A percentile compares a stretch with the other conserved stretches of the same genome.
Evolutionary conservation across 2,797 vertebrate genomes (phyloP).

Genomic region (Cynopterus sphinx): DNA sequence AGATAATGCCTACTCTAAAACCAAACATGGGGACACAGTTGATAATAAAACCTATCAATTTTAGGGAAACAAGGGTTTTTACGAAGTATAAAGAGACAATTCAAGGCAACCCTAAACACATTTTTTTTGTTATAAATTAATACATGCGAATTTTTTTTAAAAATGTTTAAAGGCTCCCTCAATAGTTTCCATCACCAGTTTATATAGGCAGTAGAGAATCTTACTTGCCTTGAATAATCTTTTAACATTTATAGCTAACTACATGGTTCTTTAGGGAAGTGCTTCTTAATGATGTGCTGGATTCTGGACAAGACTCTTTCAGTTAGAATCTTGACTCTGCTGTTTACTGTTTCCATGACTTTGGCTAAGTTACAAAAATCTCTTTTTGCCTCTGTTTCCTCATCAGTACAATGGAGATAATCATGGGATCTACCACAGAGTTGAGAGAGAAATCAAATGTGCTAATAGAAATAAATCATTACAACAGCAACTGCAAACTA

Average conservation of each 20-base stretch:
- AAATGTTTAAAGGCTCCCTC: not conserved
- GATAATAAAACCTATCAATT: not conserved
- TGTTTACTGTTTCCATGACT: not conserved
- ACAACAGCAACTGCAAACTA: not conserved
- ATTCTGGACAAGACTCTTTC: not conserved
- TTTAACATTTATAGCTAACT: not conserved
- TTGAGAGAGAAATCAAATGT: not conserved
- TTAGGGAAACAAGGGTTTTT: not conserved
- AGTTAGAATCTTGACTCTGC: not conserved
- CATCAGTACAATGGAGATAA: not conserved
- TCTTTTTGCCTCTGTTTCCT: not conserved
- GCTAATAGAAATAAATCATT: not conserved
- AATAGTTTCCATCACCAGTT: not conserved
- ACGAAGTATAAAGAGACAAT: not conserved
- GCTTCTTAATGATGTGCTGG: not conserved
- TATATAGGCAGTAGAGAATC: not conserved
- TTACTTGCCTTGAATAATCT: not conserved
- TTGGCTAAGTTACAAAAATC: not conserved
- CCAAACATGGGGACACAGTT: not conserved
- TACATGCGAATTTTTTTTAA: not conserved
- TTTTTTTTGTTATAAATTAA: constrained; percentile 30
- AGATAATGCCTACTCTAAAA: not conserved
- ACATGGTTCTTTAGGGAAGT: not conserved
- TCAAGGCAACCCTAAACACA: not conserved
- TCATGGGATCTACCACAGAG: not conserved